Evolutionary conservation across 2,888 invertebrate species (phyloP).

Genomic region (Proisotoma minuta): DNA sequence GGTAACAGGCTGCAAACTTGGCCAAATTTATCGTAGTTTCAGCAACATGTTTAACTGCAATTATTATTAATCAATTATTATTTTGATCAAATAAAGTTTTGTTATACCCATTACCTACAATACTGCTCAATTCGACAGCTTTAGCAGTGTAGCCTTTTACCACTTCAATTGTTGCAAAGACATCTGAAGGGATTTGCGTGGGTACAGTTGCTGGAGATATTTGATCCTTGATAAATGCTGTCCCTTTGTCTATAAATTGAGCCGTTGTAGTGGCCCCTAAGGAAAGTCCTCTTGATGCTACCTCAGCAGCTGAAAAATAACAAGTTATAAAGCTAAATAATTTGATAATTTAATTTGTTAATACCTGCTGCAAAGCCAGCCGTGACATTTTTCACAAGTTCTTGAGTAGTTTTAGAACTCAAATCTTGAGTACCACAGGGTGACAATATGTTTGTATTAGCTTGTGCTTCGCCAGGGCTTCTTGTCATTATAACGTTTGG

Average conservation of each 20-base stretch:
- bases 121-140: constrained; percentile 28
- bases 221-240: constrained; percentile 2
- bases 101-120: constrained; percentile 17
- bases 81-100: background rate
- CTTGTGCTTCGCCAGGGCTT: no score
- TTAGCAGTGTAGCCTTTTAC: constrained; percentile 20
- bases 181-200: constrained; percentile 7
- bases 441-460: no score
- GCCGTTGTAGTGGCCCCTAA: constrained; percentile 20
- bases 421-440: background rate
- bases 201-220: background rate
- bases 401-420: background rate
- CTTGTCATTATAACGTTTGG: background rate
- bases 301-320: constrained; percentile 20
- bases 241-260: background rate
- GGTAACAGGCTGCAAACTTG: constrained; percentile 9
- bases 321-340: background rate
- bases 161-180: constrained; percentile 7
- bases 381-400: constrained; percentile 5
- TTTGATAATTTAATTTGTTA: no score
- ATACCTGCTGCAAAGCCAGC: constrained; percentile 24
- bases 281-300: constrained; percentile 20
- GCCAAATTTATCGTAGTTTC: constrained; percentile 18
- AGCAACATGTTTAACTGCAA: constrained; percentile 9
- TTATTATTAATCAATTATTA: background rate